Conservation (phyloP, 2,113 vertebrate species). For the Eulemur rufifrons region DNA sequence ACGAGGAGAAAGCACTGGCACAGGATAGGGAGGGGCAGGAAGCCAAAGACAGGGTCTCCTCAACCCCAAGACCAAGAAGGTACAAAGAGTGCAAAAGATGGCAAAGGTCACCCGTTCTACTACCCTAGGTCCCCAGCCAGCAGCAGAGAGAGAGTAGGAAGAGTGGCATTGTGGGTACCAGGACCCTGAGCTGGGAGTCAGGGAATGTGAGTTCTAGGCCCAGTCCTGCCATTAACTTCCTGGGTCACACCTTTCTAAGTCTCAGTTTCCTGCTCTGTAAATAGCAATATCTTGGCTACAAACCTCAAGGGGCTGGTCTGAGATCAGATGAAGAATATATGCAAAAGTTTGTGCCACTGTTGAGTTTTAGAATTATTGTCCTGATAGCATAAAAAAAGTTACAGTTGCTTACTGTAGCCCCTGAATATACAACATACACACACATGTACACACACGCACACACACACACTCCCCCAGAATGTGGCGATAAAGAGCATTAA, state of each 20-base stretch:
- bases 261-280: conserved; percentile 52
- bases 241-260: background rate
- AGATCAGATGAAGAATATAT: background rate
- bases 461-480: too few species aligned
- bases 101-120: background rate
- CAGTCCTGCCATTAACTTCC: conserved; percentile 24
- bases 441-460: background rate
- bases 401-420: background rate
- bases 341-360: background rate
- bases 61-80: background rate
- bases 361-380: background rate
- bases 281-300: background rate
- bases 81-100: background rate
- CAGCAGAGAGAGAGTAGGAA: background rate
- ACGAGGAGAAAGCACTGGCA: conserved; percentile 40
- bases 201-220: background rate
- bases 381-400: background rate
- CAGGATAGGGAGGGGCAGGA: conserved; percentile 69
- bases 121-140: background rate
- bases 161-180: background rate
- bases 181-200: background rate
- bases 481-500: conserved; percentile 34
- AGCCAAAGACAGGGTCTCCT: conserved; percentile 35
- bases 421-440: background rate
- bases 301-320: background rate